Evolutionary conservation across 2,113 vertebrate genomes (phyloP), one percentile per base, ranked within the genome.

Genomic region (Macaca mulatta): DNA sequence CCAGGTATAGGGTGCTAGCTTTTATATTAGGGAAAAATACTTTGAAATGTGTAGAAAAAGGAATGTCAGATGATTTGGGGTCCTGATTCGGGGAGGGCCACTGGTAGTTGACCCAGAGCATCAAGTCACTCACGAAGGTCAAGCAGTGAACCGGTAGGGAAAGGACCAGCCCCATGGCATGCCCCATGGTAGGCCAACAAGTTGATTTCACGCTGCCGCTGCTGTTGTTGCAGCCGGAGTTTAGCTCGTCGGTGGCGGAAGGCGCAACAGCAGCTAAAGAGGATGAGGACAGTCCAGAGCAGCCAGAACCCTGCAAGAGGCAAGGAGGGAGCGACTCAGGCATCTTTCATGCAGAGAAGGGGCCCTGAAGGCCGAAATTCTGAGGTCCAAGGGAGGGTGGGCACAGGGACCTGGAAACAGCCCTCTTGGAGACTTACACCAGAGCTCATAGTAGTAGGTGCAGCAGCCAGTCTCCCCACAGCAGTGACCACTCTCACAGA

Each of bases 401-500:
- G 89, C 52, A 93, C 81, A 87, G 84, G 93, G 93, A 52, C 67
- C 38, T 32, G 22, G 81, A 78, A 80, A 27, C 0, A 80, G 32
- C 43, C 86, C 74, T 90, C 59, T 13, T 77, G 74, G n/a, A 85
- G 94, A 99, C 99, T 99, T 98, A 99, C 99, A 99, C 99, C 99
- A 99, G 96, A 99, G 99, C 98, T 99, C 99, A 89, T 99, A 99
- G 98, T 99, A 99, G 99, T 99, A 99, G 78, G 99, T 99, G 94
- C 99, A 99, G 99, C 99, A 99, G 98, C 99, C 99, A 2, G 99
- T 99, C 98, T 99, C 99, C 93, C 99, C 99, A 17, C 99, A 99
- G 99, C 99, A 99, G 99, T 99, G 99, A 17, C 99, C 99, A 0
- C 99, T 99, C 97, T 99, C 99, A 98, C 99, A 99, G 96, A 99